Evolutionary conservation across 2,888 invertebrate genomes (phyloP).

Genomic region (Gisinianus flammeolus): DNA sequence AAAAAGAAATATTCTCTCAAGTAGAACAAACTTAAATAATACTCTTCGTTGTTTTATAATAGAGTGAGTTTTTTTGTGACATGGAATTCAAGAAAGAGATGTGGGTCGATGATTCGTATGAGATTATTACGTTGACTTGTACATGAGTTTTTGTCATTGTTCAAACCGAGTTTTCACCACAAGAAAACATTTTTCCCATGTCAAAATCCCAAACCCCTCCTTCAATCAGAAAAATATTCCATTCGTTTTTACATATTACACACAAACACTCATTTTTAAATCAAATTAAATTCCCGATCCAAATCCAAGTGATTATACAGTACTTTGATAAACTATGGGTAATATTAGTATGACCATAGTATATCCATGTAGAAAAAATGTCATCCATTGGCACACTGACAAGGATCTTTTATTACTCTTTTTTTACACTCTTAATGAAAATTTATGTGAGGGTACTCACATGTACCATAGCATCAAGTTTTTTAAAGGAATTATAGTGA

Average conservation of each 20-base stretch:
- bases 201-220: conserved; percentile 2
- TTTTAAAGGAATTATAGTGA: background rate
- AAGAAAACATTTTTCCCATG: conserved; percentile 18
- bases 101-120: background rate
- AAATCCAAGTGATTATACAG: too few relatives aligned
- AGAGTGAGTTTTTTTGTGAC: background rate
- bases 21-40: too few relatives aligned
- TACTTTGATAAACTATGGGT: too few relatives aligned
- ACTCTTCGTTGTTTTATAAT: background rate
- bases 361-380: too few relatives aligned
- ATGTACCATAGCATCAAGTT: background rate
- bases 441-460: conserved; percentile 15
- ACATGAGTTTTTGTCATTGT: background rate
- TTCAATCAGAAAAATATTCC: too few relatives aligned
- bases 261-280: background rate
- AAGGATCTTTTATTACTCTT: conserved; percentile 18
- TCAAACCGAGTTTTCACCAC: background rate
- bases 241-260: too few relatives aligned
- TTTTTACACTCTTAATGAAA: conserved; percentile 33
- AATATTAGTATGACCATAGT: too few relatives aligned
- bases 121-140: background rate
- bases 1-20: too few relatives aligned
- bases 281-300: background rate
- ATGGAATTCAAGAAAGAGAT: background rate
- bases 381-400: too few relatives aligned